Evolutionary conservation across 2,888 invertebrate species (phyloP).

Genomic region (Caenorhabditis sp.): DNA sequence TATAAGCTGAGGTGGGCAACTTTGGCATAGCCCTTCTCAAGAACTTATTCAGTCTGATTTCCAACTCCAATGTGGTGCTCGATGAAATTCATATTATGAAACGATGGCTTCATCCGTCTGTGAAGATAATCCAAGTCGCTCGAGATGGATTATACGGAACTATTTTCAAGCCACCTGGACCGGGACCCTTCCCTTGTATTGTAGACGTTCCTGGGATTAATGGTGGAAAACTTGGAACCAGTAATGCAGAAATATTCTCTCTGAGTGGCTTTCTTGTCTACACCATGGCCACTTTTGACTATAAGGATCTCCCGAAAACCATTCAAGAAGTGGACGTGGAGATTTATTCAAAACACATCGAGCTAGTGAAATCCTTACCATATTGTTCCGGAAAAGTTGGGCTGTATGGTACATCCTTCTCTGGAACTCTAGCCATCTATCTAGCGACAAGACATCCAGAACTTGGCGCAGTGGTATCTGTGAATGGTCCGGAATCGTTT

Average conservation of each 20-base stretch:
- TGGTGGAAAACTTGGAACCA: conserved; percentile 53
- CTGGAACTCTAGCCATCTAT: conserved; percentile 5
- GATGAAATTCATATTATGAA: conserved; percentile 32
- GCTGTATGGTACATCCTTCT: conserved; percentile 60
- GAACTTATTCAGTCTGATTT: not conserved
- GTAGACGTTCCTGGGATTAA: conserved; percentile 61
- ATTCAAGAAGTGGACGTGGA: conserved; percentile 56
- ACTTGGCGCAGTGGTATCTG: conserved; percentile 15
- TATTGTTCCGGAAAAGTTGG: conserved; percentile 49
- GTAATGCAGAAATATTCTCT: conserved; percentile 44
- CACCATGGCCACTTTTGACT: conserved; percentile 44
- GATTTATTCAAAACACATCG: conserved; percentile 24
- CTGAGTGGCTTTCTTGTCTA: conserved; percentile 61
- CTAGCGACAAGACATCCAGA: conserved; percentile 17
- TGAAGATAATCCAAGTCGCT: conserved; percentile 13
- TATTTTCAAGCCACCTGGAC: conserved; percentile 59
- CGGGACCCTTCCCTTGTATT: conserved; percentile 65
- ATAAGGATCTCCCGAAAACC: conserved; percentile 50
- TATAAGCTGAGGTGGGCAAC: conserved; percentile 1
- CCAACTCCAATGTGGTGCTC: not conserved
- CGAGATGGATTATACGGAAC: conserved; percentile 30
- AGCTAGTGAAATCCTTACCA: conserved; percentile 32
- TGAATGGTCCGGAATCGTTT: conserved; percentile 25
- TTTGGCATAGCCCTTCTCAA: no score
- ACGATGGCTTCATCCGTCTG: conserved; percentile 48